phyloP scores from a whole-genome alignment of 53 echinoderm and acorn worm genomes.

The Crossaster papposus region DNA sequence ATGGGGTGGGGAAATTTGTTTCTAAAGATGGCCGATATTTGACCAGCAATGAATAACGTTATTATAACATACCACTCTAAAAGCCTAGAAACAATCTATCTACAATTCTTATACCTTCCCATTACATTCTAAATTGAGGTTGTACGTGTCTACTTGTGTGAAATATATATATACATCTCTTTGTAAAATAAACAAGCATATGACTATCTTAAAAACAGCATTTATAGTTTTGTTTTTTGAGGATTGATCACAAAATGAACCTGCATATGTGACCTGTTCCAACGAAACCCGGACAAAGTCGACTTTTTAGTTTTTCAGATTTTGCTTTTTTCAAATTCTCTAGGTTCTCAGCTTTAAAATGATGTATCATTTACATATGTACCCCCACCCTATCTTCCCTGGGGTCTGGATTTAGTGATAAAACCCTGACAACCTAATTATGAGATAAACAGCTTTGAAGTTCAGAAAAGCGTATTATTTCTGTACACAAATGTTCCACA shows the following conservation, averaged over 20 bases:
- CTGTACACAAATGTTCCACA: too few species aligned
- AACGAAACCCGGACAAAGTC: too few species aligned
- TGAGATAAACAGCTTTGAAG: too few species aligned
- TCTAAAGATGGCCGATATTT: background rate
- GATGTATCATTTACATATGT: too few species aligned
- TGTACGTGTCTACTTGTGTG: slow-evolving; percentile 16
- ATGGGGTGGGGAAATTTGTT: background rate
- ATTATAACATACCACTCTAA: slow-evolving; percentile 3
- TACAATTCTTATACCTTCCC: background rate
- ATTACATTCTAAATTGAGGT: background rate
- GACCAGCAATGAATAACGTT: background rate
- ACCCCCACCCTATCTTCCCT: too few species aligned
- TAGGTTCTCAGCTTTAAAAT: too few species aligned
- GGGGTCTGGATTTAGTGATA: too few species aligned
- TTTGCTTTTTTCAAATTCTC: too few species aligned
- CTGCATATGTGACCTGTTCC: too few species aligned
- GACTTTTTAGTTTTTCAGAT: too few species aligned
- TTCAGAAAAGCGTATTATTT: too few species aligned
- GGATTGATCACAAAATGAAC: background rate
- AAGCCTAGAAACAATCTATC: background rate
- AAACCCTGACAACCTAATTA: too few species aligned
- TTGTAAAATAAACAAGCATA: slow-evolving; percentile 26
- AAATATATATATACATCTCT: slow-evolving; percentile 49
- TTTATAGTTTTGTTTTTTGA: slow-evolving; percentile 1
- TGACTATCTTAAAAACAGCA: slow-evolving; percentile 22